phyloP scores from a whole-genome alignment of 2,113 vertebrate species.

The Varanus komodoensis region DNA sequence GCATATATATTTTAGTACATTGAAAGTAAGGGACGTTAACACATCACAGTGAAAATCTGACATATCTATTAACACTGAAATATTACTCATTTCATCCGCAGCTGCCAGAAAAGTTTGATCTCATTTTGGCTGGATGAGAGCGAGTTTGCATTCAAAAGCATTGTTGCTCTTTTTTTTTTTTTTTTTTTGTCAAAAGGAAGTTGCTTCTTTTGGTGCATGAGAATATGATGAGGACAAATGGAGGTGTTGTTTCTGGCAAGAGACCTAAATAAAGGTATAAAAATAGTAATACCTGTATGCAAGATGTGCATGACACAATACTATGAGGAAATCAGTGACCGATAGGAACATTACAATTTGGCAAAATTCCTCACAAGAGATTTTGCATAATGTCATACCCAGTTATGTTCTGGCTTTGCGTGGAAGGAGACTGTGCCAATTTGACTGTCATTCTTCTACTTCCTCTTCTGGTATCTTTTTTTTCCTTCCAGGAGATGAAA shows the following conservation, averaged over 20 bases:
- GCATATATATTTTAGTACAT: not conserved
- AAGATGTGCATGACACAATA: not conserved
- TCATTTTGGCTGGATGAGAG: constrained; percentile 6
- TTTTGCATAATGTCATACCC: no score
- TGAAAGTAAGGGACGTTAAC: constrained; percentile 8
- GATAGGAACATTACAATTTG: not conserved
- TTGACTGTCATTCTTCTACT: no score
- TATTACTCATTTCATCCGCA: constrained; percentile 28
- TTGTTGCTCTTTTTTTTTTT: not conserved
- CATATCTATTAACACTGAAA: constrained; percentile 36
- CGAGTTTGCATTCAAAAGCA: constrained; percentile 24
- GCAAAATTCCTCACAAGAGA: not conserved
- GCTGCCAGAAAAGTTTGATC: constrained; percentile 43
- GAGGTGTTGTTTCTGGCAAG: not conserved
- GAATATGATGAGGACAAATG: not conserved
- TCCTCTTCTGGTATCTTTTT: no score
- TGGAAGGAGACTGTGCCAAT: not conserved
- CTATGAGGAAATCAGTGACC: not conserved
- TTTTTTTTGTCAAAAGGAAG: not conserved
- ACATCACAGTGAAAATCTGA: constrained; percentile 40
- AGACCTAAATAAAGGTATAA: not conserved
- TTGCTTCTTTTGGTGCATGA: constrained; percentile 14
- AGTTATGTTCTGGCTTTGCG: not conserved
- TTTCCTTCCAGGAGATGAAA: no score
- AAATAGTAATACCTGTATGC: not conserved